These are phyloP conservation scores for Platerodrilus igneus DNA, from an alignment of 2,888 invertebrate genomes.

Conservation along the genomic window DNA sequence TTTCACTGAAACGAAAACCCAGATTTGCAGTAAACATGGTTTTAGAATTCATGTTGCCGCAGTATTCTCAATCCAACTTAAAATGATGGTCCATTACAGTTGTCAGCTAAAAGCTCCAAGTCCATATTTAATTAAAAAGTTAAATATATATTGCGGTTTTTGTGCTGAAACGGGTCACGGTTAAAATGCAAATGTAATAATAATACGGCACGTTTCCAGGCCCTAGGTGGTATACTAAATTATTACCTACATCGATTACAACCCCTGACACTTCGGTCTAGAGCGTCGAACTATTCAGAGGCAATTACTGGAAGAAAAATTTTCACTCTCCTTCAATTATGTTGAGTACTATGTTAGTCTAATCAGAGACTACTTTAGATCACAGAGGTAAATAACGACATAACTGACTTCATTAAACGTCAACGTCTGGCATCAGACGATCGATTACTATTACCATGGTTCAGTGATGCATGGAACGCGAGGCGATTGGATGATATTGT, in stretches of 20 bases:
- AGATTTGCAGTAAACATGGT: constrained; percentile 29
- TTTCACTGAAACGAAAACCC: constrained; percentile 33
- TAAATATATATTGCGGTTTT: constrained; percentile 37
- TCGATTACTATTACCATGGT: constrained; percentile 26
- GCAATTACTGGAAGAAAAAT: constrained; percentile 31
- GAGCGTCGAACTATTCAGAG: constrained; percentile 32
- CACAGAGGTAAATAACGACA: no score
- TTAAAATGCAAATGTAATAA: constrained; percentile 39
- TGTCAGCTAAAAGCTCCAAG: constrained; percentile 25
- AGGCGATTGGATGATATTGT: constrained; percentile 36
- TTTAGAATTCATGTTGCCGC: constrained; percentile 21
- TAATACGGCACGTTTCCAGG: constrained; percentile 30
- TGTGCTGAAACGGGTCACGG: constrained; percentile 29
- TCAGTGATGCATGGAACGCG: constrained; percentile 29
- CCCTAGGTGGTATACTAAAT: constrained; percentile 32
- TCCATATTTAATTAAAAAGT: constrained; percentile 38
- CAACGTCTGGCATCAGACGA: constrained; percentile 14
- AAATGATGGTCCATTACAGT: constrained; percentile 23
- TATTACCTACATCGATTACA: constrained; percentile 33
- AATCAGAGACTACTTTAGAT: no score
- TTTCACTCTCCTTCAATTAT: no score
- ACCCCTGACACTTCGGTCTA: constrained; percentile 27
- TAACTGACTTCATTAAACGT: no score
- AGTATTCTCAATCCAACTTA: constrained; percentile 17
- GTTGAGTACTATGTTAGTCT: no score